Conservation (phyloP, 2,113 vertebrate species). For the Vulpes lagopus region DNA sequence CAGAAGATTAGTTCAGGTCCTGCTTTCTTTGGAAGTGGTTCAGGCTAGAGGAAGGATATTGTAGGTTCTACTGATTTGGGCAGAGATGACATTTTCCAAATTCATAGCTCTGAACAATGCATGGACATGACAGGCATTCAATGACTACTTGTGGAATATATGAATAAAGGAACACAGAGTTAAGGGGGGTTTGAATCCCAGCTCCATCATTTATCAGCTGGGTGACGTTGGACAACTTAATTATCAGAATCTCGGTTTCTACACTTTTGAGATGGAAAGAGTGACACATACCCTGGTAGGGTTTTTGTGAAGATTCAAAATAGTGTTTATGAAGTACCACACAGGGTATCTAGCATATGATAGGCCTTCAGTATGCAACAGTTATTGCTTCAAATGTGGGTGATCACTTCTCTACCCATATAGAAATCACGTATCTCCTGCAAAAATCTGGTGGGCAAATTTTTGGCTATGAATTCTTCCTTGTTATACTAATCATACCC, state of each 20-base stretch:
- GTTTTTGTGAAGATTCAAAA: conserved; percentile 5
- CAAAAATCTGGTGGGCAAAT: neutral
- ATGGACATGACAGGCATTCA: neutral
- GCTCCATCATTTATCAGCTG: neutral
- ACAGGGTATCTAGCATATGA: neutral
- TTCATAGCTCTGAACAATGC: neutral
- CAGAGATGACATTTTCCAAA: neutral
- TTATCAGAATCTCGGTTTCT: neutral
- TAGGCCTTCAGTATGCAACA: neutral
- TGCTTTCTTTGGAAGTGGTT: neutral
- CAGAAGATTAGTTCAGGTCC: neutral
- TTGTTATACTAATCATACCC: neutral
- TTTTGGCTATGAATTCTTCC: neutral
- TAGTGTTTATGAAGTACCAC: neutral
- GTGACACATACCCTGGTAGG: neutral
- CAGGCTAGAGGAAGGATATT: neutral
- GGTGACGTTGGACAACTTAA: neutral
- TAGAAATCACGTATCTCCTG: neutral
- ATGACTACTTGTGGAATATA: neutral
- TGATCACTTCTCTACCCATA: neutral
- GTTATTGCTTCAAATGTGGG: neutral
- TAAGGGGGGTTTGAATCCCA: neutral
- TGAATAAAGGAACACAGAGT: neutral
- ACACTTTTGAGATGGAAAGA: neutral
- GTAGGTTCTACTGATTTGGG: neutral